Evolutionary conservation across 2,888 invertebrate species (phyloP).

Genomic region (Apotomis betuletana): DNA sequence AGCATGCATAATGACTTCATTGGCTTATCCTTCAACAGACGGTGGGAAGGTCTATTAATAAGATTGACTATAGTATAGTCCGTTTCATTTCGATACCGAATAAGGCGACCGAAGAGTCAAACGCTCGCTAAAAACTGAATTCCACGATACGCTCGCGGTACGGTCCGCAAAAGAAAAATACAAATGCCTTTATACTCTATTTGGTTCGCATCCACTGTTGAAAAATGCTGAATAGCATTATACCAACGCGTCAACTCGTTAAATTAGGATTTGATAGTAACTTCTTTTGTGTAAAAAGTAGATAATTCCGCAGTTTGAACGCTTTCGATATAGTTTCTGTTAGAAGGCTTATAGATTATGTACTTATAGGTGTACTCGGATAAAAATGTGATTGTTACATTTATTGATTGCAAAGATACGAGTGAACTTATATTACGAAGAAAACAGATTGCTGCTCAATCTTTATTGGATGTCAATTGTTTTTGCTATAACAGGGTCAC

Average conservation of each 20-base stretch:
- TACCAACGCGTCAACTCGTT: conserved; percentile 63
- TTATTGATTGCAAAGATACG: no score
- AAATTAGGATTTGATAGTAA: conserved; percentile 62
- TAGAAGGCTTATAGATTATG: no score
- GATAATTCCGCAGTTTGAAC: conserved; percentile 48
- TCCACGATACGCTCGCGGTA: conserved; percentile 58
- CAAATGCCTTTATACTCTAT: conserved; percentile 59
- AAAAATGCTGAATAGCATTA: conserved; percentile 63
- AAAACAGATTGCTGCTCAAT: conserved; percentile 4
- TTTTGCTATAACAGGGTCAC: not conserved
- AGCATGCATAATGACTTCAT: conserved; percentile 74
- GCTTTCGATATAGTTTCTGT: conserved; percentile 47
- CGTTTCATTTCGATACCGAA: conserved; percentile 61
- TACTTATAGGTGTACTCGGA: no score
- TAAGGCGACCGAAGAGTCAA: conserved; percentile 64
- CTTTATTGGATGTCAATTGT: not conserved
- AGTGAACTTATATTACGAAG: not conserved
- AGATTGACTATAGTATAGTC: conserved; percentile 63
- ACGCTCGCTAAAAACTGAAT: conserved; percentile 69
- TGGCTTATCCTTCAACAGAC: conserved; percentile 51
- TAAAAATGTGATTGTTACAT: not conserved
- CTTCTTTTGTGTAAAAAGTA: conserved; percentile 56
- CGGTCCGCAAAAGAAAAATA: conserved; percentile 63
- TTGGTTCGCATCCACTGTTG: conserved; percentile 59
- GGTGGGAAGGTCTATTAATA: conserved; percentile 68